Base-by-base conservation (phyloP, 2,797 vertebrate genomes). In the Bovichtus variegatus region DNA sequence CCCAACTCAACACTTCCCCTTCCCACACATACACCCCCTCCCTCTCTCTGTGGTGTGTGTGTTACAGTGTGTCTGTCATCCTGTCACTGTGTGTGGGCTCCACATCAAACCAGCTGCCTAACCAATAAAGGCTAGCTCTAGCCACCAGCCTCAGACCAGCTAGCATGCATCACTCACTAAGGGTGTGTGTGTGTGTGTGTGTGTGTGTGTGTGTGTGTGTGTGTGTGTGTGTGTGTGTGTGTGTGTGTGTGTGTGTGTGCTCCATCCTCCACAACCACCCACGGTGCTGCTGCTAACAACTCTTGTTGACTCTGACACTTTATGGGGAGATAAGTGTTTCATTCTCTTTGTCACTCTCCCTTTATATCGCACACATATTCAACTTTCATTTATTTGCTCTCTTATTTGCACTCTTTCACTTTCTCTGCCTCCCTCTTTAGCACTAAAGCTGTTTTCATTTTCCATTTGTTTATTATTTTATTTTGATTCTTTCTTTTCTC, bases 51-150 rank as follows among this genome's bases (percentile, higher is more conserved):
- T 34, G 73, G 71, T 83, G 86, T 75, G 79, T 85, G 71, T 80
- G 82, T 83, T 87, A 66, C 65, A 86, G 73, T 86, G 78, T 72
- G 81, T 81, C 80, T 88, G 85, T 89, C 87, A 78, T 87, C 84
- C 66, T 80, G 80, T 85, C 88, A 71, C 92, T 78, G 87, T 93
- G 94, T 93, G 91, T 93, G 91, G 92, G 82, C 89, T 68, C 85
- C 82, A 90, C 89, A 92, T 92, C 87, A 92, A 89, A 90, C 85
- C 83, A 82, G 82, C 87, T 87, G 88, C 82, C 73, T 82, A 89
- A 89, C 88, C 90, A 82, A 85, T 84, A 85, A 84, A 89, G 79
- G 72, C 80, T 87, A 87, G 74, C 16, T 16, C 40, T 85, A 71
- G 90, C 87, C 88, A 74, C 74, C 70, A 36, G 58, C 47, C 75